phyloP scores from a whole-genome alignment of 2,888 invertebrate genomes.

The Eurytoma adleriae region DNA sequence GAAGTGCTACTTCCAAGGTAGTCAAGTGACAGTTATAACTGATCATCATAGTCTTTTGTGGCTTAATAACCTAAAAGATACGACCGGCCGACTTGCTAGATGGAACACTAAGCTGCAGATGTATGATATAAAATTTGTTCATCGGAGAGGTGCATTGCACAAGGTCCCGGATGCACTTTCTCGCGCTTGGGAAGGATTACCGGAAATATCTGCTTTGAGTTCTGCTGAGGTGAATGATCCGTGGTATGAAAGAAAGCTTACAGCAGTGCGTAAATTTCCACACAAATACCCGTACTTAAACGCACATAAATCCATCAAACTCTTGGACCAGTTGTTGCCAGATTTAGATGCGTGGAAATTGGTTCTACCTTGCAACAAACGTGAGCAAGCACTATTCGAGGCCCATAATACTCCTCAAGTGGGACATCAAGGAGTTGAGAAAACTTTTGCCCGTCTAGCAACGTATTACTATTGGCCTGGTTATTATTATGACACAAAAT shows the following conservation, averaged over 20 bases:
- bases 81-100: background rate
- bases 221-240: background rate
- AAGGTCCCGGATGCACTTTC: background rate
- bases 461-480: slow-evolving; percentile 60
- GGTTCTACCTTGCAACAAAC: background rate
- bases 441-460: slow-evolving; percentile 48
- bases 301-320: too few relatives aligned
- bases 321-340: too few relatives aligned
- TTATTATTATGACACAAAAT: slow-evolving; percentile 48
- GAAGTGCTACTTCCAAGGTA: slow-evolving; percentile 49
- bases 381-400: slow-evolving; percentile 20
- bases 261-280: background rate
- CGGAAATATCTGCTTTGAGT: background rate
- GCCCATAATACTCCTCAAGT: slow-evolving; percentile 59
- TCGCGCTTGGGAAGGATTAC: background rate
- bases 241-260: background rate
- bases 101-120: background rate
- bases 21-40: slow-evolving; percentile 58
- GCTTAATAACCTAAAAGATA: slow-evolving; percentile 39
- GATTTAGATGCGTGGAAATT: too few relatives aligned
- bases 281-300: background rate
- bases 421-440: slow-evolving; percentile 61
- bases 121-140: background rate
- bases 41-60: slow-evolving; percentile 56
- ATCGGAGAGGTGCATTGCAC: background rate